These are phyloP conservation scores for Micromesistius poutassou DNA, from an alignment of 2,797 vertebrate genomes.

Conservation along the genomic window DNA sequence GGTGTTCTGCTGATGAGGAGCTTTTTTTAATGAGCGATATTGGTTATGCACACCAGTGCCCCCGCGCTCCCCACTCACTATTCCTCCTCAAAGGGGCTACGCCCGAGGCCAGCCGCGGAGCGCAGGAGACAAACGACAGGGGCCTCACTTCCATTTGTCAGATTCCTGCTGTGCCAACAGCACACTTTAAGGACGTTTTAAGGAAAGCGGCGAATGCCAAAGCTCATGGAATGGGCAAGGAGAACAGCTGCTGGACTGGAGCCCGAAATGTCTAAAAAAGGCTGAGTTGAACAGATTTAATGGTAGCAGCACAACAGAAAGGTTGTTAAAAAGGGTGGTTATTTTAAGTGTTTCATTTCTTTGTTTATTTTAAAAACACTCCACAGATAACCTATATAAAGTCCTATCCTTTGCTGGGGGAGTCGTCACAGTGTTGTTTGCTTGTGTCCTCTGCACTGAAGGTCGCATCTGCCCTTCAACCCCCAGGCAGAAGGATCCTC, in stretches of 20 bases:
- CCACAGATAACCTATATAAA: background rate
- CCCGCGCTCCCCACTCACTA: conserved; percentile 32
- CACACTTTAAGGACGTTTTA: conserved; percentile 16
- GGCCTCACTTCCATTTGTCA: conserved; percentile 32
- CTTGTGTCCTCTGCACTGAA: background rate
- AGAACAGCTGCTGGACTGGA: background rate
- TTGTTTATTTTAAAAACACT: background rate
- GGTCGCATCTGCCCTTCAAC: conserved; percentile 22
- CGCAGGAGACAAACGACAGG: conserved; percentile 32
- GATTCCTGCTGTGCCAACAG: conserved; percentile 23
- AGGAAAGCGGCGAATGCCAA: conserved; percentile 3
- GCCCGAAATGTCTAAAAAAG: background rate
- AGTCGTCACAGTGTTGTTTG: background rate
- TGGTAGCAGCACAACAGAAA: background rate
- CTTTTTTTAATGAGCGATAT: conserved; percentile 11
- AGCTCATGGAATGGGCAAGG: conserved; percentile 4
- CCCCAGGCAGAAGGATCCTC: conserved; percentile 27
- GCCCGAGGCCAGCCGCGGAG: conserved; percentile 35
- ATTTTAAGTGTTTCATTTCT: background rate
- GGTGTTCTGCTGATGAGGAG: conserved; percentile 36
- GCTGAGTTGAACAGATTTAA: conserved; percentile 1
- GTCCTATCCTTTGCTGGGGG: background rate
- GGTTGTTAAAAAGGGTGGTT: conserved; percentile 1
- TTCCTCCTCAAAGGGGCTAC: conserved; percentile 33
- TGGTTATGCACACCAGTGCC: conserved; percentile 39